Percentiles rank a stretch among this genome's conserved stretches.
phyloP scores from a whole-genome alignment of 2,113 vertebrate species.

The Zingel zingel region DNA sequence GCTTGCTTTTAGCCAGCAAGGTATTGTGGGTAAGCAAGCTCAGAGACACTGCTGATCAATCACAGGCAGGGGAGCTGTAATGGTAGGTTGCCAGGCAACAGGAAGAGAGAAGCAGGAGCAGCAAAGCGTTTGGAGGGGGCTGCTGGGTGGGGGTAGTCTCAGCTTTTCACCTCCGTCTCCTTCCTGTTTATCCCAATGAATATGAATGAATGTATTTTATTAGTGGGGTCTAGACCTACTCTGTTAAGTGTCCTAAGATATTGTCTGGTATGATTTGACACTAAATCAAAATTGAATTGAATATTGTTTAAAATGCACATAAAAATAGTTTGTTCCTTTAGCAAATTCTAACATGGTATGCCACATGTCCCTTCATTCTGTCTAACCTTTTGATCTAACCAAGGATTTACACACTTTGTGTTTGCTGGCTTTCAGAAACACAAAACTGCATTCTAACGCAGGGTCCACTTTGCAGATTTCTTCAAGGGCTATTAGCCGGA shows the following conservation, averaged over 20 bases:
- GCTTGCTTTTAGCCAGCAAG: slow-evolving; percentile 42
- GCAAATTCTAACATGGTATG: no score
- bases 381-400: no score
- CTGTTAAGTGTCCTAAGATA: no score
- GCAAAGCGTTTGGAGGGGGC: slow-evolving; percentile 23
- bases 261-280: no score
- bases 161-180: slow-evolving; percentile 35
- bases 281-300: no score
- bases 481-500: not conserved
- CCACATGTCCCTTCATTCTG: no score
- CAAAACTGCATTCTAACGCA: no score
- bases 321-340: no score
- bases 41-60: slow-evolving; percentile 74
- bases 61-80: slow-evolving; percentile 72
- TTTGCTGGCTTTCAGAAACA: not conserved
- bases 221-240: no score
- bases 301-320: no score
- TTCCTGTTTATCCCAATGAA: not conserved
- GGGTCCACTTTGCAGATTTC: not conserved
- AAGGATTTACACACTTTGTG: no score
- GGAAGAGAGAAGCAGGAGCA: slow-evolving; percentile 67
- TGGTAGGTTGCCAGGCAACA: slow-evolving; percentile 85
- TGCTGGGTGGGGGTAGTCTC: slow-evolving; percentile 52
- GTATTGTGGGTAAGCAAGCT: slow-evolving; percentile 76
- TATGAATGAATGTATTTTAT: no score